Base-by-base conservation (phyloP, 2,888 invertebrate genomes). In the Nesidiocoris tenuis region DNA sequence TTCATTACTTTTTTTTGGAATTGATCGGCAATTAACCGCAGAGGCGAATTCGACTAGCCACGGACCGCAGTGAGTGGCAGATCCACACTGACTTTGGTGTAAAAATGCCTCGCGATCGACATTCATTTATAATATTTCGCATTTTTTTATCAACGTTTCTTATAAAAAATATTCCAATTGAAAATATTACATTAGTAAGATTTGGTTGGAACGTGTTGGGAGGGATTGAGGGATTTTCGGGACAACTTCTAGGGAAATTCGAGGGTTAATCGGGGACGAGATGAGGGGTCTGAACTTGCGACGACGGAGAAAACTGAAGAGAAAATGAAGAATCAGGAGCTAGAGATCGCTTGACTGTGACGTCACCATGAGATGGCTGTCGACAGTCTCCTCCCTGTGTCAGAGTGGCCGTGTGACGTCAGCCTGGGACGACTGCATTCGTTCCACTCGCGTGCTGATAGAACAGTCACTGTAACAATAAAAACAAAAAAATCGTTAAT, bases 361-460 rank as follows among this genome's bases (percentile, higher is more conserved):
- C 67, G 80, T 79, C 59, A 79, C 77, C 78, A 80, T 79, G 7
- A 80, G 78, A 61, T 80, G 80, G 74, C 79, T 79, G 78, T 80
- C 80, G 57, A 80, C 79, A 77, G 80, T 80, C 79, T 80, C 80
- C 61, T 80, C 80, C 79, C 80, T 77, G 61, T 80, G 80, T 80
- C 80, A 80, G 79, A 80, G 80, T n/a, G 80, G 80, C 57, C 80
- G 66, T 61, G 71, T 77, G 54, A 78, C 79, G 70, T 77, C 79
- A 25, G 75, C 77, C 24, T 70, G 74, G 18, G 77, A 74, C 82
- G 77, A 74, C 82, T 87, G 87, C 82, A 88, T 85, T 83, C 88
- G 84, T 82, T 90, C 90, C 81, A 90, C 90, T 79, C 90, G 87
- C 81, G 89, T 89, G 84, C 90, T 90, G 84, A 90, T 89, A 81